A percentile compares a stretch with the other conserved stretches of the same genome.
phyloP scores from a whole-genome alignment of 2,888 invertebrate species.

The Xylota segnis region DNA sequence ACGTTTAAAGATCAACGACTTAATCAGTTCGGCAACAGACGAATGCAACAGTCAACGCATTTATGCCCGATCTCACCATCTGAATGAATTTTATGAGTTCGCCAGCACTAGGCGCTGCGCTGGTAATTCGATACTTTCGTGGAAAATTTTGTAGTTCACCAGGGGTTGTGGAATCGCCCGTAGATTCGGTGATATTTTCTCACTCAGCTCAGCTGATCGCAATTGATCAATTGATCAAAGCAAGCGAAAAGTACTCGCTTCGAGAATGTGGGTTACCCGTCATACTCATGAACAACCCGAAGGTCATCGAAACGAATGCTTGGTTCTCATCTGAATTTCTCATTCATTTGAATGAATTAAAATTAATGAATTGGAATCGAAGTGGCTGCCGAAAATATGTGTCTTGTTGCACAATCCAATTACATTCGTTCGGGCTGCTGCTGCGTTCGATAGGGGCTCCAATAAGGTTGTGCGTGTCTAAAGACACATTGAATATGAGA shows the following conservation, averaged over 20 bases:
- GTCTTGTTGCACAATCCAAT: constrained; percentile 66
- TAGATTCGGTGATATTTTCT: constrained; percentile 29
- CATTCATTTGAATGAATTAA: constrained; percentile 73
- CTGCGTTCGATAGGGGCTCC: constrained; percentile 54
- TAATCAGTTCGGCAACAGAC: constrained; percentile 33
- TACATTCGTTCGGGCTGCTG: constrained; percentile 24
- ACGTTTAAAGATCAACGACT: constrained; percentile 46
- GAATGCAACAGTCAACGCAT: constrained; percentile 19
- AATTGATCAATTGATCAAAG: constrained; percentile 71
- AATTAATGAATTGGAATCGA: constrained; percentile 71
- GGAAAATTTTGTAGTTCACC: constrained; percentile 29
- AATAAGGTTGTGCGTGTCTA: constrained; percentile 65
- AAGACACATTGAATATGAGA: constrained; percentile 54
- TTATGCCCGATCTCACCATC: constrained; percentile 38
- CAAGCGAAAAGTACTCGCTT: constrained; percentile 35
- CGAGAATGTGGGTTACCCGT: constrained; percentile 66
- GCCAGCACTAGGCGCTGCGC: background rate
- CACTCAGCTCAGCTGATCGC: constrained; percentile 45
- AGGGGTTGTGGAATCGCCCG: constrained; percentile 4
- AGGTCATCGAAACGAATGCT: constrained; percentile 35
- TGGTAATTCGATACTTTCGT: constrained; percentile 47
- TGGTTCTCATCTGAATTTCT: constrained; percentile 41
- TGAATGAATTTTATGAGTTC: constrained; percentile 38
- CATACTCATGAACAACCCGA: constrained; percentile 43
- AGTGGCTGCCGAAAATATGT: constrained; percentile 53